A percentile compares a stretch with the other conserved stretches of the same genome.
phyloP scores from a whole-genome alignment of 2,113 vertebrate genomes.

The Takifugu flavidus region DNA sequence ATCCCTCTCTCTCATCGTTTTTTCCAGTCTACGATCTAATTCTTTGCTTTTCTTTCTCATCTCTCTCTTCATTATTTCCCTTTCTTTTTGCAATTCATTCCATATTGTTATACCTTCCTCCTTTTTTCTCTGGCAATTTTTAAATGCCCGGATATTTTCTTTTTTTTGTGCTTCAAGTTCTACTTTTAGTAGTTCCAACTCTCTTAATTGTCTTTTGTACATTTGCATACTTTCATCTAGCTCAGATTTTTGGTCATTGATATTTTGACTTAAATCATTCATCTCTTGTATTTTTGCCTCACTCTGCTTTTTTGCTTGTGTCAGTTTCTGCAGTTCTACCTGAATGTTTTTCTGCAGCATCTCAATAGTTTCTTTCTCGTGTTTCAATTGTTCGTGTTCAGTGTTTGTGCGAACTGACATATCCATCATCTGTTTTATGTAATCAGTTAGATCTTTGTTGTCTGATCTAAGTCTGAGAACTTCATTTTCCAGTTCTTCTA shows the following conservation, averaged over 20 bases:
- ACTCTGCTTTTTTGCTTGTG: constrained; percentile 6
- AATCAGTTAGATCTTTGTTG: constrained; percentile 4
- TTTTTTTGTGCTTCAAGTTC: constrained; percentile 48
- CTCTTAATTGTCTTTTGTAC: constrained; percentile 42
- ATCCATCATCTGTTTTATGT: not conserved
- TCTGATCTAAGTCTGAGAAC: constrained; percentile 4
- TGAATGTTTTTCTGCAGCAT: constrained; percentile 33
- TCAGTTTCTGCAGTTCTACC: constrained; percentile 19
- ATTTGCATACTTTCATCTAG: constrained; percentile 20
- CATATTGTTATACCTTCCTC: constrained; percentile 25
- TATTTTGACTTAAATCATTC: constrained; percentile 10
- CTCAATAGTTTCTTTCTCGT: constrained; percentile 20
- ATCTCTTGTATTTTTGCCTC: constrained; percentile 19
- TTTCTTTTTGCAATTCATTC: constrained; percentile 37
- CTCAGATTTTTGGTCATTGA: constrained; percentile 28
- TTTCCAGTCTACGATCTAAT: constrained; percentile 42
- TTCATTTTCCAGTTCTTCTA: constrained; percentile 10
- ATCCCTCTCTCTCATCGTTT: constrained; percentile 30
- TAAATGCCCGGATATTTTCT: constrained; percentile 26
- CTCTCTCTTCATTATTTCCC: constrained; percentile 13
- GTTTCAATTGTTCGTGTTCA: constrained; percentile 1
- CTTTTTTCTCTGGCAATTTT: constrained; percentile 32
- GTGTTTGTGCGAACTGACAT: constrained; percentile 2
- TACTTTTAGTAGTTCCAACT: constrained; percentile 53
- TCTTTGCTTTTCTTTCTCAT: constrained; percentile 24